These are phyloP conservation scores for Pachymerium ferrugineum DNA, from an alignment of 2,888 invertebrate genomes.

Conservation along the genomic window DNA sequence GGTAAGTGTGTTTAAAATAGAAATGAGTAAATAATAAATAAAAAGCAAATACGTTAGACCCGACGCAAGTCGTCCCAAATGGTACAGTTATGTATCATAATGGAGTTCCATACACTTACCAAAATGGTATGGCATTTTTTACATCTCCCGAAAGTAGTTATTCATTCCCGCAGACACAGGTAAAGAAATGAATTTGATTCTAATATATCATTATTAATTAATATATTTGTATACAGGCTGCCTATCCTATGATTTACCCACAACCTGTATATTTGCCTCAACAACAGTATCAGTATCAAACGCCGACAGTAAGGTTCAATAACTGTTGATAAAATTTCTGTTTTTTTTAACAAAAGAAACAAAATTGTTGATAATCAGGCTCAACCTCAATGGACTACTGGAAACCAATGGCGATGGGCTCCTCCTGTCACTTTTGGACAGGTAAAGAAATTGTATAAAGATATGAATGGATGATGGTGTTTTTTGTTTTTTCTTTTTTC, in stretches of 20 bases:
- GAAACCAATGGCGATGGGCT: constrained; percentile 34
- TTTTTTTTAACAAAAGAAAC: neutral
- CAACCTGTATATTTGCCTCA: constrained; percentile 39
- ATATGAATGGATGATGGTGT: neutral
- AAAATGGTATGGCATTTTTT: constrained; percentile 51
- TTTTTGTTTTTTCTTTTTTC: neutral
- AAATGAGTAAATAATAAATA: neutral
- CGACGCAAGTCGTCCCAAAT: constrained; percentile 43
- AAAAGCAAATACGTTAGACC: constrained; percentile 30
- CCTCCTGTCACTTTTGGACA: constrained; percentile 35
- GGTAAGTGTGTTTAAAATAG: constrained; percentile 10
- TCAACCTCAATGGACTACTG: constrained; percentile 34
- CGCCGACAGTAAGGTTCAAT: constrained; percentile 27
- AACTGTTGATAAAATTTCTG: neutral
- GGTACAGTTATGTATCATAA: constrained; percentile 53
- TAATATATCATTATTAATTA: neutral
- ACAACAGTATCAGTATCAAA: constrained; percentile 39
- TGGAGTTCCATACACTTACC: constrained; percentile 51
- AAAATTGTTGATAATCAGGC: constrained; percentile 26
- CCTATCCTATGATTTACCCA: constrained; percentile 39
- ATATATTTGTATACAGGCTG: constrained; percentile 32
- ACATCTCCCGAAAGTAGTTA: constrained; percentile 44
- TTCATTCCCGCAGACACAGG: constrained; percentile 38
- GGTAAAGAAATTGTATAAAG: constrained; percentile 32
- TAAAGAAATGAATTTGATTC: neutral